Evolutionary conservation across 2,797 vertebrate genomes (phyloP).

Genomic region (Pipistrellus pygmaeus): DNA sequence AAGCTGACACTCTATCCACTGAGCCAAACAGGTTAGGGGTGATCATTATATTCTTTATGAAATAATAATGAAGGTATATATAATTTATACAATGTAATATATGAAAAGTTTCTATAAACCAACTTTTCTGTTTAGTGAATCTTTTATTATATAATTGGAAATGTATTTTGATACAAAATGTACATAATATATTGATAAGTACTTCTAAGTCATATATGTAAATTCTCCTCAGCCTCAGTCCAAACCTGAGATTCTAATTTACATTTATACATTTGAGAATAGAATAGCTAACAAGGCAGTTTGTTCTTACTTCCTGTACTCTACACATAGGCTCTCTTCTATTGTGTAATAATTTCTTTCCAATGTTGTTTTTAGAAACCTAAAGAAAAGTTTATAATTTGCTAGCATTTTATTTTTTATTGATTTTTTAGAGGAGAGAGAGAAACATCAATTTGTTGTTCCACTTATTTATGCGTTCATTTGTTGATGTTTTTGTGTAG

Average conservation of each 20-base stretch:
- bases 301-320: background rate
- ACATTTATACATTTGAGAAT: slow-evolving; percentile 30
- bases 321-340: background rate
- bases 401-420: background rate
- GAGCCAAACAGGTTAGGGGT: no score
- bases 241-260: slow-evolving; percentile 51
- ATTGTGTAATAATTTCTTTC: background rate
- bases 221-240: background rate
- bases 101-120: background rate
- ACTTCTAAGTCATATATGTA: slow-evolving; percentile 27
- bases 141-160: slow-evolving; percentile 3
- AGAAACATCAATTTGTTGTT: background rate
- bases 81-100: background rate
- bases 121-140: slow-evolving; percentile 3
- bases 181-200: slow-evolving; percentile 8
- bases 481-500: background rate
- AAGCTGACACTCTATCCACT: no score
- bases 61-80: background rate
- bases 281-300: slow-evolving; percentile 21
- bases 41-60: background rate
- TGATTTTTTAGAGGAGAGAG: background rate
- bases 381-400: slow-evolving; percentile 28
- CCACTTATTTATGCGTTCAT: background rate
- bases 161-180: slow-evolving; percentile 30
- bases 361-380: slow-evolving; percentile 23